Evolutionary conservation across 2,797 vertebrate genomes (phyloP).

Genomic region (Crocodylus rhombifer): DNA sequence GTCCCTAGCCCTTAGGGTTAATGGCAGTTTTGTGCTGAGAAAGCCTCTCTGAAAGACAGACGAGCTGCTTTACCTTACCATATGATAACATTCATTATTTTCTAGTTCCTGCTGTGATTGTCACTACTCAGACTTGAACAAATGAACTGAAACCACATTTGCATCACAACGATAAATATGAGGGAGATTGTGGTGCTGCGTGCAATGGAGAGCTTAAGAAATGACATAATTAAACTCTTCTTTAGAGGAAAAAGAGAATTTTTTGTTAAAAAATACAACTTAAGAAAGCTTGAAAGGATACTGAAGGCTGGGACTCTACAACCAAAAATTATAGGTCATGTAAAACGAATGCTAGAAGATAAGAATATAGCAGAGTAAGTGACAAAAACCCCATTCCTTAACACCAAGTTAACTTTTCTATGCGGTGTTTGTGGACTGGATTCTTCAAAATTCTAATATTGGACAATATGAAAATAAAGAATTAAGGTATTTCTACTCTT

Average conservation of each 20-base stretch:
- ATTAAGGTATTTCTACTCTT: too few species aligned
- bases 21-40: constrained; percentile 30
- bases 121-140: constrained; percentile 57
- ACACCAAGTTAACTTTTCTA: not conserved
- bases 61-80: constrained; percentile 9
- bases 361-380: not conserved
- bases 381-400: not conserved
- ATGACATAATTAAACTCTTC: constrained; percentile 60
- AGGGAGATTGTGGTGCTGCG: not conserved
- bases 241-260: constrained; percentile 54
- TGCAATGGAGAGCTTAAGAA: constrained; percentile 55
- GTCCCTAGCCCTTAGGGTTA: constrained; percentile 7
- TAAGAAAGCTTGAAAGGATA: constrained; percentile 38
- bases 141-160: constrained; percentile 60
- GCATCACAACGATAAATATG: constrained; percentile 48
- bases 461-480: too few species aligned
- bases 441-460: too few species aligned
- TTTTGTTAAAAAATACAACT: constrained; percentile 26
- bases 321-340: constrained; percentile 14
- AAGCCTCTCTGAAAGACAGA: constrained; percentile 9
- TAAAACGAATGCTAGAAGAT: not conserved
- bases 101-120: constrained; percentile 57
- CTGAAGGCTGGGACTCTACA: not conserved
- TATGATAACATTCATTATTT: constrained; percentile 63
- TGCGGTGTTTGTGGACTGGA: too few species aligned